Evolutionary conservation across 2,113 vertebrate genomes (phyloP).

Genomic region (Eurystomus gularis): DNA sequence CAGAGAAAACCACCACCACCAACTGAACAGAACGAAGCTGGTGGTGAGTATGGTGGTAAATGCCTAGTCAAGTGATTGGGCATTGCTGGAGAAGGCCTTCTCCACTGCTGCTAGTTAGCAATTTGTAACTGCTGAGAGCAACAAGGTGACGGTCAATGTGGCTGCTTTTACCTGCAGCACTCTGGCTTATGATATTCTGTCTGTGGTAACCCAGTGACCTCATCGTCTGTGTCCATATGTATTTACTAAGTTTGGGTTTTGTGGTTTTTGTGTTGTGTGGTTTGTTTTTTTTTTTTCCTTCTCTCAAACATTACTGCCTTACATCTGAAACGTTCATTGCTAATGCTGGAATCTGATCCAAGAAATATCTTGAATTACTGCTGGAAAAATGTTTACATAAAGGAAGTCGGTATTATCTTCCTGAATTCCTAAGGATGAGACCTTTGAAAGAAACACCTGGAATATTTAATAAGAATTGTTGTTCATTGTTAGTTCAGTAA

Average conservation of each 20-base stretch:
- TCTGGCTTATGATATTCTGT: background rate
- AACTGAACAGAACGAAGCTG: background rate
- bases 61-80: background rate
- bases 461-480: background rate
- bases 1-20: background rate
- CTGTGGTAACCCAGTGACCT: background rate
- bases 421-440: slow-evolving; percentile 21
- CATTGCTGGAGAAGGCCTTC: background rate
- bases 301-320: background rate
- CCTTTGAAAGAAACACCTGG: background rate
- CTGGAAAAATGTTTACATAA: slow-evolving; percentile 47
- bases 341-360: slow-evolving; percentile 27
- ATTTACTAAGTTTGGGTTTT: background rate
- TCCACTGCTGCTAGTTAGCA: background rate
- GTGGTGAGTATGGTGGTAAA: background rate
- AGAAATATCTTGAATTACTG: slow-evolving; percentile 58
- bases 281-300: background rate
- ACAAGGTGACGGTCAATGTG: background rate
- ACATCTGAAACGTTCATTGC: slow-evolving; percentile 25
- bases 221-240: accelerated
- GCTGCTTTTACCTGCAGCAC: background rate
- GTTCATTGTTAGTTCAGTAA: background rate
- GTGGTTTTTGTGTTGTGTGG: background rate
- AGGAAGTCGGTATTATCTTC: slow-evolving; percentile 55
- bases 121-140: background rate